Conservation (phyloP, 2,888 invertebrate species). For the Synergus gifuensis region DNA sequence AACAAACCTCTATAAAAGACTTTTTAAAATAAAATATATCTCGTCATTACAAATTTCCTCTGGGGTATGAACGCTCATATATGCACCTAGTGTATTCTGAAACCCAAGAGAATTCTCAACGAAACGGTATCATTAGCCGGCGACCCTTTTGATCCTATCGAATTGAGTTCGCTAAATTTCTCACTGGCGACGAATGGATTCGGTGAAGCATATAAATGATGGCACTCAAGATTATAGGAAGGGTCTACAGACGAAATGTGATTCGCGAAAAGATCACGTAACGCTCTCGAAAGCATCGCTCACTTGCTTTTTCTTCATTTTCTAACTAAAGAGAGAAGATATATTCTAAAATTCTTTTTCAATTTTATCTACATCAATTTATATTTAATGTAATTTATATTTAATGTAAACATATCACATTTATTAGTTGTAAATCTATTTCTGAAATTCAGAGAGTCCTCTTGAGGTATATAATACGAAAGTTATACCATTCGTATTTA, state of each 20-base stretch:
- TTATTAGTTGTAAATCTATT: neutral
- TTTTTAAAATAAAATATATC: neutral
- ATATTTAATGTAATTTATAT: too few relatives aligned
- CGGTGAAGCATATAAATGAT: slow-evolving; percentile 28
- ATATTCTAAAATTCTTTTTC: neutral
- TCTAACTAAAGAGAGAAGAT: neutral
- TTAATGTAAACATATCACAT: neutral
- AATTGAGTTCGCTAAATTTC: slow-evolving; percentile 40
- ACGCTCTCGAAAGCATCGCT: slow-evolving; percentile 18
- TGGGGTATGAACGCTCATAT: slow-evolving; percentile 10
- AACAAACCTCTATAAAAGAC: neutral
- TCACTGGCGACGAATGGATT: slow-evolving; percentile 23
- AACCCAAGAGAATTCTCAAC: slow-evolving; percentile 29
- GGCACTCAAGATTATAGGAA: slow-evolving; percentile 35
- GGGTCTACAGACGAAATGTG: slow-evolving; percentile 5
- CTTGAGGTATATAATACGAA: neutral
- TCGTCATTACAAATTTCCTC: slow-evolving; percentile 24
- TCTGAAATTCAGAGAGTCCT: neutral
- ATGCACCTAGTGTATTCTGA: slow-evolving; percentile 6
- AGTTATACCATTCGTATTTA: neutral
- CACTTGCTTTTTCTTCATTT: neutral
- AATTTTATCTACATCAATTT: too few relatives aligned
- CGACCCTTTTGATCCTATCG: slow-evolving; percentile 30
- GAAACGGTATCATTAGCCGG: slow-evolving; percentile 26
- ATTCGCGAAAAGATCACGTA: slow-evolving; percentile 19